Evolutionary conservation across 1,140 invertebrate genomes (phyloP), one percentile per base, ranked within the genome.

Genomic region (Ceratoteleas bidentatus): DNA sequence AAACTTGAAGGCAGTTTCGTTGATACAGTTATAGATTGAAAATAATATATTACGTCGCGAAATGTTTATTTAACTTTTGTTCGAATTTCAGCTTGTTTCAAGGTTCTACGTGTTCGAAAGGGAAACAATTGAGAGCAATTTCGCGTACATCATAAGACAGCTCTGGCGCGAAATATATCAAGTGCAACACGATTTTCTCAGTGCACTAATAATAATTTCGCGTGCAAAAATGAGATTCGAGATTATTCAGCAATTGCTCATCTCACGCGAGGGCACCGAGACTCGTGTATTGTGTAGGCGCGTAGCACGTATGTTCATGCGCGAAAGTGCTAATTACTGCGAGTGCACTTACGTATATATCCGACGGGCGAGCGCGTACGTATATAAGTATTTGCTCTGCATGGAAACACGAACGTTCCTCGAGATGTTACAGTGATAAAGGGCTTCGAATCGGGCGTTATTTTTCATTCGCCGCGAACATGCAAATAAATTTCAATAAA

Each of bases 211-310:
- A 77, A 70, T 70, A 70, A 77, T 77, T 62, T 77, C 36, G 74
- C 57, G 50, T 62, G 62, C 40, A 68, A 76, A 76, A 76, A 76
- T 68, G 40, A 40, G 53, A 68, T 76, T 68, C 40, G 40, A 66
- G 56, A 75, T 76, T 76, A 76, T 76, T 76, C 73, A 68, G 64
- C 58, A 58, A 77, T 77, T 77, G 49, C 10, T 77, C 74, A 77
- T 77, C 74, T 77, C 64, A 77, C 58, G 64, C 65, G 57, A 77
- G 36, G 57, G 64, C 65, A 75, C 34, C 32, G 49, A 57, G 40
- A 64, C 43, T 56, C 50, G 50, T 69, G 64, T 43, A 76, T 76
- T 76, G 73, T 76, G 73, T 76, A 76, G 73, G 73, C 73, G 73
- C 73, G 73, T 58, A 65, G 72, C 72, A 61, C 61, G 61, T 75